These are phyloP conservation scores for Aurelia coerulea DNA, from an alignment of 30 jellyfish, hydroid and myxozoan species.

Conservation along the genomic window DNA sequence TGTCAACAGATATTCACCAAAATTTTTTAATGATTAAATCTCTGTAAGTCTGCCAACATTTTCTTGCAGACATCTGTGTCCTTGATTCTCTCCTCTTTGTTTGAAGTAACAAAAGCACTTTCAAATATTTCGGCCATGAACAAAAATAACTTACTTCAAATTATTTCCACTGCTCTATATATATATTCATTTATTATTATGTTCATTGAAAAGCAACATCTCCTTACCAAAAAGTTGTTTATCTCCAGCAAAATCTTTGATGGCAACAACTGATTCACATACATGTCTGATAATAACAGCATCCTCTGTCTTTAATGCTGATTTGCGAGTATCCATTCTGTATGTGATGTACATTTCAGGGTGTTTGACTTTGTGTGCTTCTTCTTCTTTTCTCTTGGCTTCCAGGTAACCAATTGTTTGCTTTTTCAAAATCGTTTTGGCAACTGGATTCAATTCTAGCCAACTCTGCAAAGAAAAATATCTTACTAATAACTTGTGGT, in stretches of 20 bases:
- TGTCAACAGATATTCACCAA: no score
- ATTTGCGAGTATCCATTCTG: slow-evolving; percentile 80
- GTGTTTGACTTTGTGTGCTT: slow-evolving; percentile 68
- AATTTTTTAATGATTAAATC: no score
- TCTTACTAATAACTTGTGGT: no score
- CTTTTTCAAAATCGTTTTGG: slow-evolving; percentile 60
- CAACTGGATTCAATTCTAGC: slow-evolving; percentile 84
- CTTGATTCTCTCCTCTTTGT: no score
- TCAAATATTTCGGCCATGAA: no score
- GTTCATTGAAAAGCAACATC: neutral
- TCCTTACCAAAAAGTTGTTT: slow-evolving; percentile 84
- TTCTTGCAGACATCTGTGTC: no score
- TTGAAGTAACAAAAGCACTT: no score
- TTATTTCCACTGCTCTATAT: no score
- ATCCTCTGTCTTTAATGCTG: slow-evolving; percentile 75
- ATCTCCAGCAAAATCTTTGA: slow-evolving; percentile 85
- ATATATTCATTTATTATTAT: no score
- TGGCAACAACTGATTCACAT: slow-evolving; percentile 79
- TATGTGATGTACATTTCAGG: slow-evolving; percentile 84
- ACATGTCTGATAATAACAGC: slow-evolving; percentile 72
- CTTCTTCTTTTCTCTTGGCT: slow-evolving; percentile 73
- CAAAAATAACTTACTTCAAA: no score
- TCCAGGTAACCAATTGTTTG: slow-evolving; percentile 80
- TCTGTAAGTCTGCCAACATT: no score
- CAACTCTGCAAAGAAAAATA: slow-evolving; percentile 52